phyloP scores from a whole-genome alignment of 2,113 vertebrate genomes.

The Malurus elegans region DNA sequence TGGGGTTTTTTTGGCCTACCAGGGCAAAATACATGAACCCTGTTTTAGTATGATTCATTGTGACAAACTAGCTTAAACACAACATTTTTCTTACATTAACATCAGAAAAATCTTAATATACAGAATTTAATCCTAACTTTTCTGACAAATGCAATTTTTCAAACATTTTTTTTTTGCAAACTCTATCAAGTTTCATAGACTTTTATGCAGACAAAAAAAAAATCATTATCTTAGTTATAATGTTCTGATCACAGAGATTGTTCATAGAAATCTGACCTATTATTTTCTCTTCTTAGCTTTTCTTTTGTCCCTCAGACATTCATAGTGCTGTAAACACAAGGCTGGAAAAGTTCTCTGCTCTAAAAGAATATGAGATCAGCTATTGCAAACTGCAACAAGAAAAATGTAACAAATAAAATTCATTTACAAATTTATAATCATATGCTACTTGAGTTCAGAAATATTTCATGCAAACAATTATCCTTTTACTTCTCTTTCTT shows the following conservation, averaged over 20 bases:
- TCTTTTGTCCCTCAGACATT: not conserved
- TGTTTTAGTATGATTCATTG: conserved; percentile 11
- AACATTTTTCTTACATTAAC: not conserved
- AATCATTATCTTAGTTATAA: not conserved
- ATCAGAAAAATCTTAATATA: not conserved
- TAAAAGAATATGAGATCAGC: not conserved
- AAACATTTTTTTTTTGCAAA: not conserved
- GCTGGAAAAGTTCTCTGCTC: not conserved
- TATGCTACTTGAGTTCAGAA: not conserved
- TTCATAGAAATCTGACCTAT: not conserved
- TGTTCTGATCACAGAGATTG: not conserved
- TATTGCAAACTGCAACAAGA: not conserved
- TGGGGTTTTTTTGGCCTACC: not conserved
- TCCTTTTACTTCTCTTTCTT: not conserved
- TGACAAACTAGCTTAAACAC: not conserved
- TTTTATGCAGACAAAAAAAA: not conserved
- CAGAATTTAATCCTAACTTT: not conserved
- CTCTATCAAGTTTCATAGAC: not conserved
- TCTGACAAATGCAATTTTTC: not conserved
- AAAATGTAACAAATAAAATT: not conserved
- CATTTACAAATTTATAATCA: not conserved
- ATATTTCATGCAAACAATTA: not conserved
- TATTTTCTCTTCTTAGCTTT: not conserved
- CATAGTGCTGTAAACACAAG: not conserved
- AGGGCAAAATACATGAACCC: not conserved